Evolutionary conservation across 2,113 vertebrate genomes (phyloP).

Genomic region (Carassius gibelio): DNA sequence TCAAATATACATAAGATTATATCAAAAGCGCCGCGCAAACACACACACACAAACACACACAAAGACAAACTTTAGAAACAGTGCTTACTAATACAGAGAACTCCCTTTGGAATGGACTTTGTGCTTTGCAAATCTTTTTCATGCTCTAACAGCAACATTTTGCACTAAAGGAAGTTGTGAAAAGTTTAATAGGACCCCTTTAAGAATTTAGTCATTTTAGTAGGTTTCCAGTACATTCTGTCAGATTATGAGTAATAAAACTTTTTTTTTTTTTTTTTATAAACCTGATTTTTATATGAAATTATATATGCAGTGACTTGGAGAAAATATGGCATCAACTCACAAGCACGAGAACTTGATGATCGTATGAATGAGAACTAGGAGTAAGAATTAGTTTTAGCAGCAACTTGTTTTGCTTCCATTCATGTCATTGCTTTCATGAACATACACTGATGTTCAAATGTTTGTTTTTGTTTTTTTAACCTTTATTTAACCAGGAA

Average conservation of each 20-base stretch:
- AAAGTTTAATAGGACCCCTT: not conserved
- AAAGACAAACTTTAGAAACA: no score
- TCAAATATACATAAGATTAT: no score
- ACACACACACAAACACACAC: no score
- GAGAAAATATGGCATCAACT: not conserved
- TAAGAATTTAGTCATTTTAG: not conserved
- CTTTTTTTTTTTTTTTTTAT: not conserved
- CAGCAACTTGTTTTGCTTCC: not conserved
- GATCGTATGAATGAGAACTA: not conserved
- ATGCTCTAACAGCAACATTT: no score
- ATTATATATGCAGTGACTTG: not conserved
- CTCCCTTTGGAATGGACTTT: no score
- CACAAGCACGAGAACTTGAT: not conserved
- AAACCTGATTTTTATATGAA: no score
- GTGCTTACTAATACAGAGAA: no score
- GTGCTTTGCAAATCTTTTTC: no score
- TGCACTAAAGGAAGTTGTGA: no score
- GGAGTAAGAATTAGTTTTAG: not conserved
- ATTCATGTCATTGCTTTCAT: not conserved
- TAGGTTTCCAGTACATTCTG: not conserved
- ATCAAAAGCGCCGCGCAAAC: no score
- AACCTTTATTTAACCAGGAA: no score
- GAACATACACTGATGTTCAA: not conserved
- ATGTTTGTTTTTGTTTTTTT: not conserved
- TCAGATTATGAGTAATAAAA: not conserved